Evolutionary conservation across 1,140 invertebrate species (phyloP), one percentile per base, ranked within the genome.

Genomic region (Drosophila triauraria): DNA sequence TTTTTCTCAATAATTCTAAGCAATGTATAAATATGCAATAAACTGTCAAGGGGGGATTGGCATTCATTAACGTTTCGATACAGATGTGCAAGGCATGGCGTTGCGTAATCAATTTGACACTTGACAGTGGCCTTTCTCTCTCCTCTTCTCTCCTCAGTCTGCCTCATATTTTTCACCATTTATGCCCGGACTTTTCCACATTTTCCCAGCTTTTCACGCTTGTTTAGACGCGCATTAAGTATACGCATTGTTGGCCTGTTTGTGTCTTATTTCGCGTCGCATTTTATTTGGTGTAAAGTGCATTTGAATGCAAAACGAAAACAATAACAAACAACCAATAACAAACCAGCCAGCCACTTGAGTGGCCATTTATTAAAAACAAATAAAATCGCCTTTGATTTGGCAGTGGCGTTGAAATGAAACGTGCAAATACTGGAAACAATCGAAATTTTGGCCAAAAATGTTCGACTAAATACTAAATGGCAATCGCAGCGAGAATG

Each of bases 51-150:
- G 46, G 80, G 70, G 48, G 78, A 78, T 69, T 56, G 60, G 63
- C 84, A 83, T 88, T 87, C 61, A 88, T 87, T 87, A 82, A 80
- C 63, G 44, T 82, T 75, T 71, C 44, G 44, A 60, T 72, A 69
- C 43, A 43, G 13, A 42, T 54, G 35, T 74, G 53, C 46, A 40
- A 20, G 3, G n/a, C 54, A 47, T 51, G 27, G 57, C 47, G 35
- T 79, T 88, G 85, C 62, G 75, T 78, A 88, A 88, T 84, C 78
- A 88, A 83, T 81, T 80, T 69, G 81, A 84, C 85, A 84, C 78
- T 87, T 87, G 84, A 71, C 68, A 68, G 60, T 56, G 44, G 6
- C 15, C 17, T 17, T 12, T 17, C 15, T 13, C 43, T 5, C 3
- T n/a, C n/a, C 1, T 20, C 27, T 61, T 15, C 15, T 10, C 43